Percentiles rank a stretch among this genome's conserved stretches.
Conservation (phyloP, 2,113 vertebrate genomes). For the Podiceps cristatus region DNA sequence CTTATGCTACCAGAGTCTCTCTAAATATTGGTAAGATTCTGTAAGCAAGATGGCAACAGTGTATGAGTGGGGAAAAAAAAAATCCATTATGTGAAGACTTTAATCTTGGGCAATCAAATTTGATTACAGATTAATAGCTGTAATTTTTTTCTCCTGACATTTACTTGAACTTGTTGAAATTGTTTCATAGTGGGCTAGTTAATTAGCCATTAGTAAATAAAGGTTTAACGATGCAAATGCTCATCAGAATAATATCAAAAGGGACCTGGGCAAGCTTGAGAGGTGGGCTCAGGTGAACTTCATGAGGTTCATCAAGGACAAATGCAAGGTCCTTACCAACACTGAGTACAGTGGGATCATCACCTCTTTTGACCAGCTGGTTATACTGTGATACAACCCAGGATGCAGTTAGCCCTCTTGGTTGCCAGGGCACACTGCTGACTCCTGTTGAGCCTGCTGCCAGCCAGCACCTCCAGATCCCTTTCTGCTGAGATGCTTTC, state of each 20-base stretch:
- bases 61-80: neutral
- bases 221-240: neutral
- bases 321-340: no score
- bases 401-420: no score
- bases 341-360: no score
- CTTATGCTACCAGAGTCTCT: neutral
- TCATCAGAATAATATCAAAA: neutral
- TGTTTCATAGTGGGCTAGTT: neutral
- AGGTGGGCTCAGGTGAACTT: no score
- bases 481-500: no score
- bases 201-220: neutral
- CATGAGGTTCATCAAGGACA: no score
- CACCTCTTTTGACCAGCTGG: no score
- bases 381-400: no score
- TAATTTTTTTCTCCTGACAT: neutral
- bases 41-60: neutral
- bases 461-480: no score
- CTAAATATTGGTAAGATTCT: neutral
- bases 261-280: no score
- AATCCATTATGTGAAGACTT: neutral
- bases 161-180: neutral
- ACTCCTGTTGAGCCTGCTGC: no score
- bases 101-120: neutral
- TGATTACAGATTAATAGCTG: neutral
- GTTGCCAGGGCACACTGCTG: no score